A percentile compares a stretch with the other conserved stretches of the same genome.
These are phyloP conservation scores for Mythimna lalbum DNA, from an alignment of 2,888 invertebrate genomes.

Conservation along the genomic window DNA sequence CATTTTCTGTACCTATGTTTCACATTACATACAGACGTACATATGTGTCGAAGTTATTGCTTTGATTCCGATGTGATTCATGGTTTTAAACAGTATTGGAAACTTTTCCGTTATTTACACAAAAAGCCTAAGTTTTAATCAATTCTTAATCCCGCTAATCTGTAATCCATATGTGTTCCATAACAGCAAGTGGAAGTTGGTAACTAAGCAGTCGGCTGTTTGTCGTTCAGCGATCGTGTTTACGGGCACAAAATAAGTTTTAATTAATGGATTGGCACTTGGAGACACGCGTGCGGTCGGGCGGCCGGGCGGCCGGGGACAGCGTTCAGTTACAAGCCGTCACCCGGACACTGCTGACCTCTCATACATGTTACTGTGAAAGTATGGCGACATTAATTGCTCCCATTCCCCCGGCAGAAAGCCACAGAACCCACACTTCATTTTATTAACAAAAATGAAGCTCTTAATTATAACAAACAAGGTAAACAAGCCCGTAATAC, in stretches of 20 bases:
- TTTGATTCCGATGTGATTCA: neutral
- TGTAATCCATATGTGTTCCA: constrained; percentile 79
- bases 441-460: constrained; percentile 58
- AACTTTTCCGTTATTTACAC: constrained; percentile 14
- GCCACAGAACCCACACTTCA: constrained; percentile 40
- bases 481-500: constrained; percentile 56
- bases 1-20: constrained; percentile 70
- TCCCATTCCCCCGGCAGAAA: constrained; percentile 30
- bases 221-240: constrained; percentile 81
- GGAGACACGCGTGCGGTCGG: constrained; percentile 83
- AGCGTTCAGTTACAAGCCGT: constrained; percentile 77
- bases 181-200: constrained; percentile 79
- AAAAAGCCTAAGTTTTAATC: constrained; percentile 59
- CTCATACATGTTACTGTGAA: constrained; percentile 61
- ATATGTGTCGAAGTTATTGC: constrained; percentile 12
- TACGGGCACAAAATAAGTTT: constrained; percentile 88
- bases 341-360: constrained; percentile 74
- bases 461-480: constrained; percentile 48
- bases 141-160: constrained; percentile 77
- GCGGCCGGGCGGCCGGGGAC: constrained; percentile 79
- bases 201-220: constrained; percentile 79
- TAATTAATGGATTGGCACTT: constrained; percentile 90
- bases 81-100: neutral
- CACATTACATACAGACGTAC: constrained; percentile 37
- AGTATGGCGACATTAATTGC: constrained; percentile 60